Conservation (phyloP, 2,797 vertebrate species). For the Trichosurus vulpecula region DNA sequence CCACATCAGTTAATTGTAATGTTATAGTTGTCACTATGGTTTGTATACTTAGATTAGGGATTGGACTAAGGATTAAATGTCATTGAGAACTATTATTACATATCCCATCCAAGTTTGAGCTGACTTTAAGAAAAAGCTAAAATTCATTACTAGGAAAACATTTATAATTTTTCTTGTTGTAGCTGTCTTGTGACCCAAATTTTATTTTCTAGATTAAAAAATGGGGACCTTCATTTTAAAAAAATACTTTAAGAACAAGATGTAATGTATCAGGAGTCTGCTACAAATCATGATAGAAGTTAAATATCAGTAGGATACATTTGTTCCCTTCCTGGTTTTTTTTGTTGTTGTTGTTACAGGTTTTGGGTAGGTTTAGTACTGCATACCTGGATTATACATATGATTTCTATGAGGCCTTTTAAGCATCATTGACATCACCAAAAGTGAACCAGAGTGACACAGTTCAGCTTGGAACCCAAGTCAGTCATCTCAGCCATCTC, state of each 20-base stretch:
- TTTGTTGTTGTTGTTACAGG: slow-evolving; percentile 25
- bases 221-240: slow-evolving; percentile 36
- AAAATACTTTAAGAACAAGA: background rate
- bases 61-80: background rate
- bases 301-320: slow-evolving; percentile 15
- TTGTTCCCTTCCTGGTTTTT: slow-evolving; percentile 40
- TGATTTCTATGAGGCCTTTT: slow-evolving; percentile 38
- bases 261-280: slow-evolving; percentile 25
- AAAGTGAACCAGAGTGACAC: slow-evolving; percentile 23
- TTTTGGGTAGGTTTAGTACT: background rate
- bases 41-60: background rate
- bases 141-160: slow-evolving; percentile 44
- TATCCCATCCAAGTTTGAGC: slow-evolving; percentile 24
- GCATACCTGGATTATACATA: slow-evolving; percentile 33
- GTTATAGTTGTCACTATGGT: slow-evolving; percentile 25
- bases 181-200: slow-evolving; percentile 54
- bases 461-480: slow-evolving; percentile 4
- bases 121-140: slow-evolving; percentile 63
- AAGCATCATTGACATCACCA: slow-evolving; percentile 51
- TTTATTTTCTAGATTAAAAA: slow-evolving; percentile 63
- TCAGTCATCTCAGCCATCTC: slow-evolving; percentile 16
- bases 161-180: slow-evolving; percentile 57
- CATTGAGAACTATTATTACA: background rate
- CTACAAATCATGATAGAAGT: slow-evolving; percentile 41
- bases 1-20: slow-evolving; percentile 17